Evolutionary conservation across 2,888 invertebrate species (phyloP).

Genomic region (Sturmia bella): DNA sequence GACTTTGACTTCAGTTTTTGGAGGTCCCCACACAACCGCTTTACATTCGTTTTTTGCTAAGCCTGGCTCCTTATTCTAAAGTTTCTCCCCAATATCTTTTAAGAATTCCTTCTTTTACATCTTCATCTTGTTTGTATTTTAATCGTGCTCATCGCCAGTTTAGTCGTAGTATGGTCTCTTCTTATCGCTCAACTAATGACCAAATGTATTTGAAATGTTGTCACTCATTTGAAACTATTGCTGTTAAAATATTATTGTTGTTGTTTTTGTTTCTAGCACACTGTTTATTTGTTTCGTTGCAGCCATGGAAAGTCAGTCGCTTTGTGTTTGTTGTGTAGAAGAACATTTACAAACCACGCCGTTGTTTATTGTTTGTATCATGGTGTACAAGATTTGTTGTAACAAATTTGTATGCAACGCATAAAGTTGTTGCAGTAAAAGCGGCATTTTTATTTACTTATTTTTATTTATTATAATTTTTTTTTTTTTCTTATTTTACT

Average conservation of each 20-base stretch:
- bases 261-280: conserved; percentile 19
- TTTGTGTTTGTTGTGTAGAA: conserved; percentile 42
- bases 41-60: too few species aligned
- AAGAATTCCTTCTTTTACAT: conserved; percentile 43
- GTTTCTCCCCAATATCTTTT: not conserved
- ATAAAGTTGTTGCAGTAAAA: conserved; percentile 66
- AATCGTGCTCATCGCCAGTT: conserved; percentile 52
- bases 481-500: not conserved
- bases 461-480: conserved; percentile 45
- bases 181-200: conserved; percentile 67
- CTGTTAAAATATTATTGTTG: conserved; percentile 44
- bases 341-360: conserved; percentile 45
- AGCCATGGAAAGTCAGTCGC: conserved; percentile 54
- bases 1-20: too few species aligned
- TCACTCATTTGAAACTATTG: conserved; percentile 64
- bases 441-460: conserved; percentile 68
- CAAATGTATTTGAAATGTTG: conserved; percentile 65
- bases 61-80: too few species aligned
- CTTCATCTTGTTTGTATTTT: conserved; percentile 8
- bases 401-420: conserved; percentile 67
- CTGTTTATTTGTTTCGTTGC: conserved; percentile 34
- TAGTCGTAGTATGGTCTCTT: conserved; percentile 42
- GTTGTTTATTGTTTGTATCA: not conserved
- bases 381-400: conserved; percentile 41
- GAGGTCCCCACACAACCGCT: too few species aligned